Evolutionary conservation across 1,140 invertebrate genomes (phyloP).

Genomic region (Ostrea denselamellosa): DNA sequence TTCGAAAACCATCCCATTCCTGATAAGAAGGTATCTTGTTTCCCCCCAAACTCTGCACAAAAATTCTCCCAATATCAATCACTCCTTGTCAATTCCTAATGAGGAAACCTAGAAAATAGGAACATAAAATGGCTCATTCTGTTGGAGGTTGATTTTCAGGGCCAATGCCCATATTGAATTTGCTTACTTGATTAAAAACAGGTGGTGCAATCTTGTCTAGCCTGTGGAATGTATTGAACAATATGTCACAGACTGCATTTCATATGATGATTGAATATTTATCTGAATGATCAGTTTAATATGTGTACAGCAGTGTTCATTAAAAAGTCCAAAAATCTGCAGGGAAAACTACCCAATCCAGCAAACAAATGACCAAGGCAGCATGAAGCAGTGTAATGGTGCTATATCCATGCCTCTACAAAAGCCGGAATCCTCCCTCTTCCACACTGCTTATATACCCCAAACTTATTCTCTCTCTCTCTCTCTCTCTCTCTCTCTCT

Average conservation of each 20-base stretch:
- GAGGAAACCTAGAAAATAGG: background rate
- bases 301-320: background rate
- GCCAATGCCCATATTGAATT: slow-evolving; percentile 7
- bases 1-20: slow-evolving; percentile 54
- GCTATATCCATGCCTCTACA: no score
- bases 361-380: no score
- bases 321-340: no score
- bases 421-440: no score
- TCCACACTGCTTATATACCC: no score
- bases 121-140: background rate
- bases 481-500: no score
- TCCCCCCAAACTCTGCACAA: background rate
- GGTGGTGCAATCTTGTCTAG: background rate
- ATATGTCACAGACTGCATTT: background rate
- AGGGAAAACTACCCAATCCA: no score
- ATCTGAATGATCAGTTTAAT: background rate
- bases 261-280: background rate
- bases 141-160: background rate
- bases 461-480: no score
- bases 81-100: slow-evolving; percentile 30
- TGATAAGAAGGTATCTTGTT: slow-evolving; percentile 10
- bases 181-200: slow-evolving; percentile 16
- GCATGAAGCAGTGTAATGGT: no score
- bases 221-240: background rate
- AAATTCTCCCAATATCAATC: background rate